Evolutionary conservation across 2,888 invertebrate species (phyloP).

Genomic region (Polydesmus complanatus): DNA sequence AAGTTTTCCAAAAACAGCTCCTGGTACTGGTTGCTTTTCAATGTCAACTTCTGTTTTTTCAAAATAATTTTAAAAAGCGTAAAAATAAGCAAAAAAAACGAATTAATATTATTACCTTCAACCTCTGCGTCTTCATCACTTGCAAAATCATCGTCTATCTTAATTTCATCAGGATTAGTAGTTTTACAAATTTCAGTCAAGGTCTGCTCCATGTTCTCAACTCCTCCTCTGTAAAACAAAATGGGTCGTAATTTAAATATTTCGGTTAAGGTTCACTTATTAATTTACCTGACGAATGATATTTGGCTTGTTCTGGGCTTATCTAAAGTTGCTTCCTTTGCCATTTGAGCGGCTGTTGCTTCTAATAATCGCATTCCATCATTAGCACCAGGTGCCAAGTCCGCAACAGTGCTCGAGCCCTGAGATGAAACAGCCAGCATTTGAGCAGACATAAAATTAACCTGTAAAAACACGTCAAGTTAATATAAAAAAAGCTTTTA

Average conservation of each 20-base stretch:
- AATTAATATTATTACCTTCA: conserved; percentile 24
- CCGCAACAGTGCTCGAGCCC: conserved; percentile 49
- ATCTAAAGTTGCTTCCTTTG: conserved; percentile 22
- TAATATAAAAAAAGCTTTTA: conserved; percentile 32
- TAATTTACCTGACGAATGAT: conserved; percentile 43
- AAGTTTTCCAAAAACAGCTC: conserved; percentile 80
- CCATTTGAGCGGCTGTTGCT: conserved; percentile 46
- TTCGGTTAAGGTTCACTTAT: not conserved
- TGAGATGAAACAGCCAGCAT: conserved; percentile 57
- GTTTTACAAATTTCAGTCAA: conserved; percentile 17
- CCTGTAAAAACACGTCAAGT: conserved; percentile 25
- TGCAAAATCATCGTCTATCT: conserved; percentile 29
- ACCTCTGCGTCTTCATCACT: conserved; percentile 30
- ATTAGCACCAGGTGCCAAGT: conserved; percentile 57
- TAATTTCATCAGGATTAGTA: conserved; percentile 34
- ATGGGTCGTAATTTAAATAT: too few species aligned
- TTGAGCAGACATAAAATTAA: conserved; percentile 98
- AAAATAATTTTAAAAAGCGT: too few species aligned
- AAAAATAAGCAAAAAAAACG: conserved; percentile 8
- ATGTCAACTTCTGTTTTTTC: conserved; percentile 37
- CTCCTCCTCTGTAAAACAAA: conserved; percentile 39
- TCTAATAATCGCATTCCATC: conserved; percentile 83
- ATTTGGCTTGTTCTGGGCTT: conserved; percentile 19
- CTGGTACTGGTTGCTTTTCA: conserved; percentile 71
- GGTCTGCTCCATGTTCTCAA: conserved; percentile 24